Conservation (phyloP, 2,888 invertebrate genomes). For the Drosophila subquinaria region DNA sequence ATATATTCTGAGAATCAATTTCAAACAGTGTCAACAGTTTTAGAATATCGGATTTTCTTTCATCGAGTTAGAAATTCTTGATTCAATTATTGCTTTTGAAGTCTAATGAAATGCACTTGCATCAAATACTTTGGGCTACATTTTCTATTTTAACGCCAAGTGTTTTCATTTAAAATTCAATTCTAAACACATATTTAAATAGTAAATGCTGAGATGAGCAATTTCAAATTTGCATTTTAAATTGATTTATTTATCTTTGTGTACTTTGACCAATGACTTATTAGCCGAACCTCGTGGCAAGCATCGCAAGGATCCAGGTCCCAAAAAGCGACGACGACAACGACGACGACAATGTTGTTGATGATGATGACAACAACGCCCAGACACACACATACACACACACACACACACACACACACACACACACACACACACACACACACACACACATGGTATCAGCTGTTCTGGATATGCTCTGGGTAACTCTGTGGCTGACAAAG, state of each 20-base stretch:
- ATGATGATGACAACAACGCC: constrained; percentile 71
- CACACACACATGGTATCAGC: constrained; percentile 28
- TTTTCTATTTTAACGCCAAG: no score
- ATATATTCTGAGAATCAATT: no score
- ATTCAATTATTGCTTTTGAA: no score
- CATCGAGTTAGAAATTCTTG: no score
- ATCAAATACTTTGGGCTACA: no score
- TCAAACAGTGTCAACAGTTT: no score
- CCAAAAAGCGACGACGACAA: constrained; percentile 54
- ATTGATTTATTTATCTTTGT: neutral
- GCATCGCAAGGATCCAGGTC: constrained; percentile 35
- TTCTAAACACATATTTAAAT: neutral
- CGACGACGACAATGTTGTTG: constrained; percentile 68
- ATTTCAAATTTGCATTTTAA: no score
- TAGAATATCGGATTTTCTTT: no score
- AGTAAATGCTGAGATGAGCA: neutral
- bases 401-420: constrained; percentile 7
- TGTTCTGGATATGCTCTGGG: constrained; percentile 11
- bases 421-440: neutral
- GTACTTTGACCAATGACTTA: neutral
- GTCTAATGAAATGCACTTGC: no score
- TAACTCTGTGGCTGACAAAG: constrained; percentile 28
- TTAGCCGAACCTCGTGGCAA: constrained; percentile 13
- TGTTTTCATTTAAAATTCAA: no score
- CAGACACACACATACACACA: constrained; percentile 10